Conservation (phyloP, 1,140 invertebrate genomes). For the Pseudomyrmex gracilis region DNA sequence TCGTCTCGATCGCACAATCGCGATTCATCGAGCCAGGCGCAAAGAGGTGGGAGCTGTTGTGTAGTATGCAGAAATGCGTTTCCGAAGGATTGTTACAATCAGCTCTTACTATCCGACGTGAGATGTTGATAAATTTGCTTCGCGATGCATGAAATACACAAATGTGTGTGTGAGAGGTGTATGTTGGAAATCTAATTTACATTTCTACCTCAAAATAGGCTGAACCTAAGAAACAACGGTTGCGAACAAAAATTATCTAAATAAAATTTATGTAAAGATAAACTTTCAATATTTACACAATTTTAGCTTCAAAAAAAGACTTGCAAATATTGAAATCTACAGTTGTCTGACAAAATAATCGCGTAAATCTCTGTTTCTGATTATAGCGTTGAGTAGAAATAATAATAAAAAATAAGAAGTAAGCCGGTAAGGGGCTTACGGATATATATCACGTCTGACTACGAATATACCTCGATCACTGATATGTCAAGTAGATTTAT, state of each 20-base stretch:
- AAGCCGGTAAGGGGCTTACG: too few species aligned
- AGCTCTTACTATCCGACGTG: background rate
- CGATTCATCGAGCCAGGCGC: background rate
- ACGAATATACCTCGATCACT: constrained; percentile 9
- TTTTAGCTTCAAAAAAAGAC: background rate
- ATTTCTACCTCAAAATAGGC: background rate
- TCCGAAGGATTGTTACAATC: constrained; percentile 8
- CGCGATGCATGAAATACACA: background rate
- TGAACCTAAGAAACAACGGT: background rate
- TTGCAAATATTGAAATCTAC: background rate
- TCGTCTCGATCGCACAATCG: constrained; percentile 30
- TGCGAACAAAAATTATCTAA: background rate
- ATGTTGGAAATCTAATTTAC: background rate
- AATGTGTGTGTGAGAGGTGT: background rate
- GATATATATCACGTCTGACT: background rate
- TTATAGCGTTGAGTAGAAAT: background rate
- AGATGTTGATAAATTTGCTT: background rate
- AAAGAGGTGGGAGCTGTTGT: background rate
- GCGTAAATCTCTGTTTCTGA: background rate
- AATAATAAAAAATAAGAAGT: too few species aligned
- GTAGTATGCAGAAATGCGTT: background rate
- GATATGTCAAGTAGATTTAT: background rate
- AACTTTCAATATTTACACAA: background rate
- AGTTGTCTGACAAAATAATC: background rate
- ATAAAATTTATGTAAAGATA: background rate